phyloP scores from a whole-genome alignment of 1,140 invertebrate species.

The Amyelois transitella region DNA sequence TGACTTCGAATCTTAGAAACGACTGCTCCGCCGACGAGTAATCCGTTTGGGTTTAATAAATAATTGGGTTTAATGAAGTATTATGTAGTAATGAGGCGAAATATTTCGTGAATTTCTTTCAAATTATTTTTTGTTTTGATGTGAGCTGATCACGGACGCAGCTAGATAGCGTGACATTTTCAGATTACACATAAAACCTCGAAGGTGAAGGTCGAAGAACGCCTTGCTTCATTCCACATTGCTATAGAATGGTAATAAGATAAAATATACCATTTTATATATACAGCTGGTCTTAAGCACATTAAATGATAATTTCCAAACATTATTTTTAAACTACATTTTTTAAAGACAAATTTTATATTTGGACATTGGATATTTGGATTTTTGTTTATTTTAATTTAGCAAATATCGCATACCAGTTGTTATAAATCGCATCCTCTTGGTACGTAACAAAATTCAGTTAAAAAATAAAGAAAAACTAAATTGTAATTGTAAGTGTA shows the following conservation, averaged over 20 bases:
- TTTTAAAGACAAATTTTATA: too few species aligned
- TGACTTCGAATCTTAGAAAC: background rate
- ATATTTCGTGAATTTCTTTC: background rate
- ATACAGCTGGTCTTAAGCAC: too few species aligned
- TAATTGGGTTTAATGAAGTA: background rate
- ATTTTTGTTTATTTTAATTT: too few species aligned
- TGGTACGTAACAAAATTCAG: background rate
- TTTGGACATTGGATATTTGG: too few species aligned
- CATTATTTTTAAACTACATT: too few species aligned
- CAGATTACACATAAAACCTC: constrained; percentile 1
- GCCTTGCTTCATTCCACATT: constrained; percentile 1
- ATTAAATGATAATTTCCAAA: too few species aligned
- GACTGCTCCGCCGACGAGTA: too few species aligned
- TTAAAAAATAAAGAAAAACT: background rate
- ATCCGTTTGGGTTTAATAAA: background rate
- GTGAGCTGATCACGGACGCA: constrained; percentile 6
- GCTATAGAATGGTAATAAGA: background rate
- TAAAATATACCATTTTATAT: too few species aligned
- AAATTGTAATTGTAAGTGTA: background rate
- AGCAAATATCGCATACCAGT: too few species aligned
- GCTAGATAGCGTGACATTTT: constrained; percentile 14
- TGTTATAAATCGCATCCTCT: background rate
- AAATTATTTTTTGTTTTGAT: background rate
- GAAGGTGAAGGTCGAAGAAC: constrained; percentile 11
- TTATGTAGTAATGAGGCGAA: background rate